phyloP scores from a whole-genome alignment of 2,888 invertebrate species.

The Synanthedon tipuliformis region DNA sequence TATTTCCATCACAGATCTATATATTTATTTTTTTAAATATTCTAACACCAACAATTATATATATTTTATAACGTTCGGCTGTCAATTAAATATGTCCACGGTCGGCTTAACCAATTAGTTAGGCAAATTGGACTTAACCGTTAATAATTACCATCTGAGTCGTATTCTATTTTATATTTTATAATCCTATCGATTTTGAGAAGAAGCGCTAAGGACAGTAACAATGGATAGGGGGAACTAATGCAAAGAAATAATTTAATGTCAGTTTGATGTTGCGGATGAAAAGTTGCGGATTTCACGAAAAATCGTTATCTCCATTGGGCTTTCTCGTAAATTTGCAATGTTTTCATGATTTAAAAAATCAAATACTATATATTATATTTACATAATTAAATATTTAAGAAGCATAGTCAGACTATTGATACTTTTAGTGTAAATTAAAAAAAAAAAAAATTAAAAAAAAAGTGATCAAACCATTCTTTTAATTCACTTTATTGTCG shows the following conservation, averaged over 20 bases:
- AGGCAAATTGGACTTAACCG: no score
- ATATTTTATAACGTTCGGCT: slow-evolving; percentile 2
- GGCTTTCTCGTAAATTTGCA: no score
- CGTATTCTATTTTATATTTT: slow-evolving; percentile 16
- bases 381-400: no score
- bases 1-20: not conserved
- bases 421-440: no score
- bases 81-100: slow-evolving; percentile 27
- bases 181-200: slow-evolving; percentile 13
- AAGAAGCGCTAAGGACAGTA: slow-evolving; percentile 24
- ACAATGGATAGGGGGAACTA: slow-evolving; percentile 28
- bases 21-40: not conserved
- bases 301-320: no score
- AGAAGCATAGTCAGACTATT: no score
- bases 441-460: no score
- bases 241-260: slow-evolving; percentile 16
- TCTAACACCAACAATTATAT: slow-evolving; percentile 14
- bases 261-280: slow-evolving; percentile 13
- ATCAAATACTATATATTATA: no score
- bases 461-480: no score
- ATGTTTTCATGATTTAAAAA: no score
- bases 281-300: no score
- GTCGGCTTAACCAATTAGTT: slow-evolving; percentile 22
- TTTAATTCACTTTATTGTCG: no score
- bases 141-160: slow-evolving; percentile 19